Evolutionary conservation across 2,797 vertebrate genomes (phyloP).

Genomic region (Peromyscus attwateri): DNA sequence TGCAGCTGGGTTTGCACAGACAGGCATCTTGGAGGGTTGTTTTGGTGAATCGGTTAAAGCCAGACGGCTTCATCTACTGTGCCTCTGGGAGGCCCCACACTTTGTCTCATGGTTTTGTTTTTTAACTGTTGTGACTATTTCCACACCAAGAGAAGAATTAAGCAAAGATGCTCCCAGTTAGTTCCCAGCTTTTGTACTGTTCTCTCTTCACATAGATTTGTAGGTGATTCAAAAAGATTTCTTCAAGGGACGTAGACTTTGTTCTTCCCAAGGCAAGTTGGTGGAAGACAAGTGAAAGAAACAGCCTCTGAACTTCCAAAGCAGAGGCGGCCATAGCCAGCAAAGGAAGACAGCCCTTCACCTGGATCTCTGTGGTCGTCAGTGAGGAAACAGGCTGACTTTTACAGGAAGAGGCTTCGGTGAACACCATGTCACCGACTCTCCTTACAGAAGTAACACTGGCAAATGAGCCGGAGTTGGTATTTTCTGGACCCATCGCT

Average conservation of each 20-base stretch:
- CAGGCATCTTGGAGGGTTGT: fast-evolving
- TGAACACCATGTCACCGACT: neutral
- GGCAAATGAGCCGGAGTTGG: neutral
- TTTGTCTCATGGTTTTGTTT: neutral
- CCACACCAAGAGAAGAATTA: neutral
- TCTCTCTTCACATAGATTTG: neutral
- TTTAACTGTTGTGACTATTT: neutral
- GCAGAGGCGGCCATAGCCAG: neutral
- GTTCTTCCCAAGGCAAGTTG: neutral
- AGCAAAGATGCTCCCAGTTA: neutral
- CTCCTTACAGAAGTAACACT: neutral
- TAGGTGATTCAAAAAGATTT: neutral
- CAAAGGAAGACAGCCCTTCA: neutral
- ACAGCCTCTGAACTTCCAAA: neutral
- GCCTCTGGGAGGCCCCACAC: too few species aligned
- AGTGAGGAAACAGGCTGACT: neutral
- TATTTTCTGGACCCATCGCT: neutral
- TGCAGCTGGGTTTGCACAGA: neutral
- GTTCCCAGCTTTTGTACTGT: neutral
- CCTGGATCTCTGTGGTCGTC: neutral
- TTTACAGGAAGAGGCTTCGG: neutral
- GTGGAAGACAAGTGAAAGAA: neutral
- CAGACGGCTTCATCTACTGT: fast-evolving
- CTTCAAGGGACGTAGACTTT: neutral
- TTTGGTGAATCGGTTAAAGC: neutral